Evolutionary conservation across 1,140 invertebrate species (phyloP).

Genomic region (Drosophila melanica): DNA sequence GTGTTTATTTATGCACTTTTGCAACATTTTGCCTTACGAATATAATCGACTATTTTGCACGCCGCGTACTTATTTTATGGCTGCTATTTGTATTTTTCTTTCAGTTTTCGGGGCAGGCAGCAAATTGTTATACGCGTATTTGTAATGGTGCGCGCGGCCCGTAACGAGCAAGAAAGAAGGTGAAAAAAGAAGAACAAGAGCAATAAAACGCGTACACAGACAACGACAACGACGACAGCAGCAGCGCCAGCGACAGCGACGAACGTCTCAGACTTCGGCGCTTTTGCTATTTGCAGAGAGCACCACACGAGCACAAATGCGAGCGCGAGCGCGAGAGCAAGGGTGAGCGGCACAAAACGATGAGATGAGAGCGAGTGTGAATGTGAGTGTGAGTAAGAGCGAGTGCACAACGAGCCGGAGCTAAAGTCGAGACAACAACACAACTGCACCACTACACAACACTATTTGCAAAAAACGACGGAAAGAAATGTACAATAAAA

Average conservation of each 20-base stretch:
- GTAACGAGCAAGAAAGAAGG: conserved; percentile 73
- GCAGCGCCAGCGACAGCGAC: conserved; percentile 37
- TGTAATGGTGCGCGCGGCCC: conserved; percentile 65
- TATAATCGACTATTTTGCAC: conserved; percentile 56
- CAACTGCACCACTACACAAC: conserved; percentile 46
- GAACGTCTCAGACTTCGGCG: conserved; percentile 50
- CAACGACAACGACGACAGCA: conserved; percentile 35
- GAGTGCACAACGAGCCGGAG: conserved; percentile 41
- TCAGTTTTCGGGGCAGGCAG: conserved; percentile 46
- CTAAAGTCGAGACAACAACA: conserved; percentile 45
- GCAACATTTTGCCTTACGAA: conserved; percentile 36
- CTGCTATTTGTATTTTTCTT: conserved; percentile 50
- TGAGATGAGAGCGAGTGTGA: conserved; percentile 35
- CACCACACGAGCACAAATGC: not conserved
- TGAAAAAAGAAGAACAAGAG: conserved; percentile 71
- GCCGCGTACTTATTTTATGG: conserved; percentile 58
- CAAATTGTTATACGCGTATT: conserved; percentile 75
- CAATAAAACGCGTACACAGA: conserved; percentile 53
- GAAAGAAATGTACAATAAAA: conserved; percentile 66
- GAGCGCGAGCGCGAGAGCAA: conserved; percentile 27
- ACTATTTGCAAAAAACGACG: conserved; percentile 65
- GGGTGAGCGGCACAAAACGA: conserved; percentile 33
- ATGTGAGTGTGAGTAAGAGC: conserved; percentile 20
- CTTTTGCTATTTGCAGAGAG: conserved; percentile 48
- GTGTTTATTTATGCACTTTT: conserved; percentile 47